Percentiles rank a stretch among this genome's conserved stretches.
These are phyloP conservation scores for Coracias cyanogaster DNA, from an alignment of 2,797 vertebrate genomes.

Conservation along the genomic window DNA sequence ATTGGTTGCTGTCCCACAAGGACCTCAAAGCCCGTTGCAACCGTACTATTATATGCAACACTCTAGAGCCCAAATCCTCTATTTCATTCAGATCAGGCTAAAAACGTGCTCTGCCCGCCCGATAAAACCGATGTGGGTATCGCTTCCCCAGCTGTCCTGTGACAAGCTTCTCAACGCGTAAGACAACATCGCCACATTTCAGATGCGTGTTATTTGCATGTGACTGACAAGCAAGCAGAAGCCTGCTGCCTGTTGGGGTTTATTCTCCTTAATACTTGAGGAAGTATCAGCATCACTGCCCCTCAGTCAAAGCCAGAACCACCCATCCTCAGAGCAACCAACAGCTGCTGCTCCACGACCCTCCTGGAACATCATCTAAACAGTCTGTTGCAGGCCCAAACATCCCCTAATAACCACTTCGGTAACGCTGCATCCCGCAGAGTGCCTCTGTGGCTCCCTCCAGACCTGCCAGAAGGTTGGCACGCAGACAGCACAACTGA, in stretches of 20 bases:
- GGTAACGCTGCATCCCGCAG: neutral
- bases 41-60: fast-evolving
- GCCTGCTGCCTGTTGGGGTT: neutral
- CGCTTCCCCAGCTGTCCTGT: neutral
- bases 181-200: neutral
- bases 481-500: neutral
- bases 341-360: constrained; percentile 80
- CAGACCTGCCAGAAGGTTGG: neutral
- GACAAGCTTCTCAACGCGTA: neutral
- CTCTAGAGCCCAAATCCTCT: neutral
- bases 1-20: neutral
- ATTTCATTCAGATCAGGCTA: neutral
- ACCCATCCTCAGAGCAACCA: constrained; percentile 88
- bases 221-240: neutral
- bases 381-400: constrained; percentile 75
- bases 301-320: constrained; percentile 82
- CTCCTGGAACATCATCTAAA: constrained; percentile 82
- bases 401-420: constrained; percentile 22
- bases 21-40: neutral
- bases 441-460: neutral
- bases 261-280: neutral
- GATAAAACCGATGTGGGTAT: fast-evolving
- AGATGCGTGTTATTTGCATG: neutral
- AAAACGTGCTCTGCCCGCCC: neutral
- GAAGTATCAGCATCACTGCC: constrained; percentile 66